Evolutionary conservation across 2,888 invertebrate species (phyloP).

Genomic region (Cenopis cana): DNA sequence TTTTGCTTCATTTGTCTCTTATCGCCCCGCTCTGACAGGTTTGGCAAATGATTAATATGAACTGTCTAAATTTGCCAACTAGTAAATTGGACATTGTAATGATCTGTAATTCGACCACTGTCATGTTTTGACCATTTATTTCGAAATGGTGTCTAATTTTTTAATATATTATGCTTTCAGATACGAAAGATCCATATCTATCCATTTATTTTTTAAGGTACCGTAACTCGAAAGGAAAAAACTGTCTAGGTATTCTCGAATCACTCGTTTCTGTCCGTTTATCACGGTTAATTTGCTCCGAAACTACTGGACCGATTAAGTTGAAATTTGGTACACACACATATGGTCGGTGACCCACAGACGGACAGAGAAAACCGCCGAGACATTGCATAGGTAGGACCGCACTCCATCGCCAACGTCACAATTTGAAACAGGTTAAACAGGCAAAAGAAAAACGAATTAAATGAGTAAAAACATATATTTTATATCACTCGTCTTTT

Average conservation of each 20-base stretch:
- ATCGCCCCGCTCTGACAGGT: conserved; percentile 11
- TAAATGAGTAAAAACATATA: conserved; percentile 85
- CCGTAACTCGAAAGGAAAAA: too few relatives aligned
- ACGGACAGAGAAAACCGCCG: too few relatives aligned
- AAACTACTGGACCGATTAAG: too few relatives aligned
- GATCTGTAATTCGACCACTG: conserved; percentile 12
- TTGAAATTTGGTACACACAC: too few relatives aligned
- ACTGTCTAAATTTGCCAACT: conserved; percentile 20
- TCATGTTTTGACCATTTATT: conserved; percentile 12
- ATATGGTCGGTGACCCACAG: too few relatives aligned
- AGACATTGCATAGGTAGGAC: too few relatives aligned
- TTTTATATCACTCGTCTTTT: conserved; percentile 81
- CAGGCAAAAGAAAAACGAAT: conserved; percentile 42
- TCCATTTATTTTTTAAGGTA: too few relatives aligned
- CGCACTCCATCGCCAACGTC: too few relatives aligned
- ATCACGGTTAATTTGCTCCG: too few relatives aligned
- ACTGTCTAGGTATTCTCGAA: too few relatives aligned
- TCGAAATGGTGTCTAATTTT: not conserved
- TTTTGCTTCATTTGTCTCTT: conserved; percentile 18
- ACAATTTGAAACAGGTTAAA: not conserved
- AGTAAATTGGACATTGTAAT: conserved; percentile 1
- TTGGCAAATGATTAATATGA: conserved; percentile 23
- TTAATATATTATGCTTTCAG: not conserved
- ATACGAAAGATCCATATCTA: not conserved
- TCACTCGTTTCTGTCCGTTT: too few relatives aligned